Base-by-base conservation (phyloP, 2,888 invertebrate genomes). In the Caprella mutica region DNA sequence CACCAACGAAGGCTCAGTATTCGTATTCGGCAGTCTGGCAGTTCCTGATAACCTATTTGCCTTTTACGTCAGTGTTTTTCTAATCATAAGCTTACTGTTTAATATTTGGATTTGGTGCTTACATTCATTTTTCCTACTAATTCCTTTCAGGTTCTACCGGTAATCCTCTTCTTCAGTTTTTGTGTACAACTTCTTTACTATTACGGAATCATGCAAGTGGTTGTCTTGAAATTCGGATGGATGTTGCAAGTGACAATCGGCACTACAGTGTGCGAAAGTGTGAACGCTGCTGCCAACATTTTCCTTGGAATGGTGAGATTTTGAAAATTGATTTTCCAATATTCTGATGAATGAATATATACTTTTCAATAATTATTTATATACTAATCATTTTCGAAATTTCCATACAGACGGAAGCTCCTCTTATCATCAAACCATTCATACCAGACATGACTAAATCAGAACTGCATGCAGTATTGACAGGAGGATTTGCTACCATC, bases 81-180 rank as follows among this genome's bases (percentile, higher is more conserved):
- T n/a, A n/a, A n/a, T n/a, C n/a, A n/a, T n/a, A n/a, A n/a, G n/a
- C n/a, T n/a, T n/a, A n/a, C n/a, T n/a, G n/a, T n/a, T n/a, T n/a
- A n/a, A n/a, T n/a, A n/a, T n/a, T n/a, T n/a, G n/a, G n/a, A n/a
- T n/a, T n/a, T n/a, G n/a, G n/a, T n/a, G n/a, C n/a, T n/a, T n/a
- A n/a, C n/a, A n/a, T n/a, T n/a, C n/a, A n/a, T n/a, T n/a, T n/a
- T n/a, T n/a, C n/a, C n/a, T 12, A 9, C n/a, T 5, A 40, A 12
- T 5, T 14, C 26, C 5, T 27, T 30, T 1, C 48, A 86, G 86
- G 81, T 82, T 0, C 76, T 96, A 39, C 85, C 93, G 0, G 88
- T 92, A 17, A 86, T 97, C 54, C 89, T 88, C 75, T 96, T 94
- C 80, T 86, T 97, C 73, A 87, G 90, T 69, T 89, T 93, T 75